phyloP scores from a whole-genome alignment of 2,888 invertebrate species.

The Parnassius glacialis region DNA sequence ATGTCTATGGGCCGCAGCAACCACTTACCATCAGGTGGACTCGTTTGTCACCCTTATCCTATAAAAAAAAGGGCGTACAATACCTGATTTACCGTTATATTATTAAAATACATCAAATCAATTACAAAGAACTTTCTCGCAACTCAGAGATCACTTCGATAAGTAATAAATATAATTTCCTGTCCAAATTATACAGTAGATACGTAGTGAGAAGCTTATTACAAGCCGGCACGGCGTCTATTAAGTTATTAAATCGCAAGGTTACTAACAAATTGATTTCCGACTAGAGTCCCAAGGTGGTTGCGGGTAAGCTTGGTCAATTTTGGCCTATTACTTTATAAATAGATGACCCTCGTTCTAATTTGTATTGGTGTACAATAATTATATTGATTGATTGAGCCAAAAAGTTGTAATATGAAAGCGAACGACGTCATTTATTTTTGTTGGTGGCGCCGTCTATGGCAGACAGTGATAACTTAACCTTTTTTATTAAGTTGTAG shows the following conservation, averaged over 20 bases:
- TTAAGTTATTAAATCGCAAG: constrained; percentile 18
- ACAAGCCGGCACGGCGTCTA: not conserved
- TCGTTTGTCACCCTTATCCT: no score
- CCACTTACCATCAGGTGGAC: no score
- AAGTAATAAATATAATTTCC: constrained; percentile 13
- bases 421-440: no score
- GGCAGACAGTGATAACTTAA: no score
- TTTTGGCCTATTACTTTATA: not conserved
- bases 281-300: not conserved
- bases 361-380: no score
- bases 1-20: no score
- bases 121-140: not conserved
- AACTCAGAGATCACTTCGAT: constrained; percentile 2
- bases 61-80: no score
- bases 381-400: no score
- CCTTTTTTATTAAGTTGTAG: no score
- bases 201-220: constrained; percentile 3
- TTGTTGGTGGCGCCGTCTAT: no score
- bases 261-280: constrained; percentile 20
- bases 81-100: no score
- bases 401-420: no score
- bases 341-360: not conserved
- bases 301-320: not conserved
- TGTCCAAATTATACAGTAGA: constrained; percentile 7
- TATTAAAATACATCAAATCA: constrained; percentile 4